Base-by-base conservation (phyloP, 2,888 invertebrate species). In the Cephus rjabovi region DNA sequence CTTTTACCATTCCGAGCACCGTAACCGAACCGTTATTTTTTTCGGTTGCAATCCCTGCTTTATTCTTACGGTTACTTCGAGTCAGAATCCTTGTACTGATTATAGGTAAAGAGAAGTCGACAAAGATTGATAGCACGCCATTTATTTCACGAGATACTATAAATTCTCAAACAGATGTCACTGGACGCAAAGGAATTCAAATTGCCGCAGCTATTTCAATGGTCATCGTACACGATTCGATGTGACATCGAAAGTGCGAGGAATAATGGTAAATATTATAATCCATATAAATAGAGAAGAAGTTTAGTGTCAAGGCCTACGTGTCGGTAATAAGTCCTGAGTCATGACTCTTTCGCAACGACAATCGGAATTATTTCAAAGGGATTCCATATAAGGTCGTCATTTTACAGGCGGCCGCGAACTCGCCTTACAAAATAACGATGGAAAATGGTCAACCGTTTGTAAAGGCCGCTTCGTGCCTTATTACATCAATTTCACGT, bases 291-390 rank as follows among this genome's bases (percentile, higher is more conserved):
- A 56, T 56, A 56, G 77, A 73, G 81, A 76, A 75, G 75, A 83
- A 80, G 77, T 84, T 83, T 84, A 84, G 84, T 84, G 84, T 84
- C 84, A 84, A 84, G 84, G 84, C 76, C 79, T 79, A 77, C 79
- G 77, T 79, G 75, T 81, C 80, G 79, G 81, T 82, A 81, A 83
- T 85, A 84, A 83, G 83, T 80, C 81, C 71, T 71, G 71, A 71
- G 71, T 71, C 71, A 71, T 11, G 12, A 6, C 71, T 71, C 37
- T 77, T 77, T 77, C 77, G 77, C 77, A 77, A 77, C 77, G 76
- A 77, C 37, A 75, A 69, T 56, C 75, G 73, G 75, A 77, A 75
- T 75, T 75, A 69, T 75, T 77, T 77, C 12, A 75, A 75, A 77
- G 74, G 69, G 74, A 75, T 71, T 74, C 77, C 77, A 75, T 77